Conservation (phyloP, 2,113 vertebrate genomes). For the Holacanthus passer region DNA sequence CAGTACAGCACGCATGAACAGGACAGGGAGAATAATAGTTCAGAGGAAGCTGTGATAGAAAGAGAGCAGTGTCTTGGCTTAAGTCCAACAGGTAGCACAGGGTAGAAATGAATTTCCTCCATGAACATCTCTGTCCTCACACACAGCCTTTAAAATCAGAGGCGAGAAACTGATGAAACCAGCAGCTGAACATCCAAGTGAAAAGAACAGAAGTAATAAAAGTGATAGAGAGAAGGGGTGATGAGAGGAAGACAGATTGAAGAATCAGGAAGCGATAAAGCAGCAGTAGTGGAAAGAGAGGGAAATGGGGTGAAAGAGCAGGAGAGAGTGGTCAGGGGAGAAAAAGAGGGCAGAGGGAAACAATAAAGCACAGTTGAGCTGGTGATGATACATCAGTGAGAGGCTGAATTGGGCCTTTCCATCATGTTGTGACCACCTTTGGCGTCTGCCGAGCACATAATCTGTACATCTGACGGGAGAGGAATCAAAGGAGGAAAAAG, state of each 20-base stretch:
- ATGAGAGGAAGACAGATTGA: neutral
- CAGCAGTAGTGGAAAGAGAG: neutral
- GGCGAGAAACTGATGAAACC: neutral
- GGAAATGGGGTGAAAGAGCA: constrained; percentile 1
- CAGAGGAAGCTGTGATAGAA: neutral
- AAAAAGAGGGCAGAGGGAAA: neutral
- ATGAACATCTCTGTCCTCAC: constrained; percentile 11
- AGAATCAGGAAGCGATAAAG: constrained; percentile 18
- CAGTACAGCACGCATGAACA: neutral
- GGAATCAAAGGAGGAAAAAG: constrained; percentile 21
- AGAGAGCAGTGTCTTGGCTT: neutral
- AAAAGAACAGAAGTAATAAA: constrained; percentile 25
- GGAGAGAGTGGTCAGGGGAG: neutral
- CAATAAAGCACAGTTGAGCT: constrained; percentile 22
- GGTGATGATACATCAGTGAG: constrained; percentile 15
- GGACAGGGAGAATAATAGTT: constrained; percentile 5
- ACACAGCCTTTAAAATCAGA: constrained; percentile 16
- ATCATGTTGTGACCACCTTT: constrained; percentile 28
- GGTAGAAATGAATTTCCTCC: constrained; percentile 20
- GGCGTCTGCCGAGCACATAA: neutral
- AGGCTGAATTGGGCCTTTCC: constrained; percentile 11
- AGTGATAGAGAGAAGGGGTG: neutral
- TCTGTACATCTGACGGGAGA: neutral
- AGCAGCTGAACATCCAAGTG: neutral
- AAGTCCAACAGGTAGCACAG: constrained; percentile 15